Evolutionary conservation across 2,797 vertebrate species (phyloP).

Genomic region (Poeciliopsis infans): DNA sequence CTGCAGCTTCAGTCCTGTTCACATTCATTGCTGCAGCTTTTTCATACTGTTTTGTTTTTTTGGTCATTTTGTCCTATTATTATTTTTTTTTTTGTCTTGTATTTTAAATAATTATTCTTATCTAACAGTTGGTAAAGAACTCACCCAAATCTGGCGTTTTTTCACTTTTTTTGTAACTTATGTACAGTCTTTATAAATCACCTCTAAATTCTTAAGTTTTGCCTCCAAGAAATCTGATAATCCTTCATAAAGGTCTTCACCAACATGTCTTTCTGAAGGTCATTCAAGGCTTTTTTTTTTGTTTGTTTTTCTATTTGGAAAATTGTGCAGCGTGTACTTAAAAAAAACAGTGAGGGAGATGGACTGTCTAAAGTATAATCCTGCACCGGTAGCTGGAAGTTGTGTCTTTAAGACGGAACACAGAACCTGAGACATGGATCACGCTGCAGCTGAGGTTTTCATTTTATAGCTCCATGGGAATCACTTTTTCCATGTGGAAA

Average conservation of each 20-base stretch:
- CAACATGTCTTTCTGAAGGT: conserved; percentile 2
- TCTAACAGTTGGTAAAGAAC: conserved; percentile 66
- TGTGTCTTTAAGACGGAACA: background rate
- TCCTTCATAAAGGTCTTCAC: background rate
- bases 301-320: too few relatives aligned
- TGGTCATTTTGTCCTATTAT: conserved; percentile 28
- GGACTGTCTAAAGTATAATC: background rate
- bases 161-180: background rate
- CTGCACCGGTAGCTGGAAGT: background rate
- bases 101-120: conserved; percentile 64
- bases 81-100: conserved; percentile 19
- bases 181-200: conserved; percentile 1
- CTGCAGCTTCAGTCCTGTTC: conserved; percentile 69
- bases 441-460: background rate
- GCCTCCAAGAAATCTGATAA: background rate
- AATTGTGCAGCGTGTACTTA: background rate
- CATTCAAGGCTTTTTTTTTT: background rate
- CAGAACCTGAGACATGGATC: background rate
- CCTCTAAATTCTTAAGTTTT: background rate
- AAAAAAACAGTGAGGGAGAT: background rate
- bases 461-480: background rate
- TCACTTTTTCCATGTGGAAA: background rate
- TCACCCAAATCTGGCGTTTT: conserved; percentile 80
- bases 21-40: conserved; percentile 82
- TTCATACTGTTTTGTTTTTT: conserved; percentile 15